phyloP scores from a whole-genome alignment of 2,113 vertebrate species.

The Hippopotamus amphibius region DNA sequence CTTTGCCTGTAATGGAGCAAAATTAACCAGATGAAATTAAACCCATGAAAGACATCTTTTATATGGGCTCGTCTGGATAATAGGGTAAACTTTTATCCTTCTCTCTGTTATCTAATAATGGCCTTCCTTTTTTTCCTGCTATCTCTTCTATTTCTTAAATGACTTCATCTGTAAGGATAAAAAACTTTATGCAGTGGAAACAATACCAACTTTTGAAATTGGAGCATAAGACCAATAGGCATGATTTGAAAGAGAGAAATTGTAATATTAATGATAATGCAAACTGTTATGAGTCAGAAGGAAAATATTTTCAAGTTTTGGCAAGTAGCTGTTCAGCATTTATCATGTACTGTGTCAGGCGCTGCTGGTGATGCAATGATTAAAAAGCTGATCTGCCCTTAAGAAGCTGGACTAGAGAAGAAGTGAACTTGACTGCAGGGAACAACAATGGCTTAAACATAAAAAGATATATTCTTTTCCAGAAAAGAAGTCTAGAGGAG shows the following conservation, averaged over 20 bases:
- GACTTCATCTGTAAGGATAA: neutral
- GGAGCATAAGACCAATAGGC: neutral
- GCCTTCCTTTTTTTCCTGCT: neutral
- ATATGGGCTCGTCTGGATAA: neutral
- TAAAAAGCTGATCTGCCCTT: neutral
- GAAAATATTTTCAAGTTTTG: conserved; percentile 42
- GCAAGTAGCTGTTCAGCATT: conserved; percentile 18
- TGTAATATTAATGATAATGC: conserved; percentile 8
- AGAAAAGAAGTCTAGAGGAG: neutral
- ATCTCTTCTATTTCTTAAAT: neutral
- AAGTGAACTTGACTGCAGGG: neutral
- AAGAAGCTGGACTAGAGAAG: neutral
- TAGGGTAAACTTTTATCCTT: neutral
- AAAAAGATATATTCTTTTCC: neutral
- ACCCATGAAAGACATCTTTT: neutral
- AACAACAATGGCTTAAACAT: neutral
- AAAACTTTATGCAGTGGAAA: neutral
- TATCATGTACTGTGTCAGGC: neutral
- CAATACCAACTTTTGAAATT: neutral
- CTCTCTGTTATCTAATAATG: neutral
- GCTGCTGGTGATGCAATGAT: neutral
- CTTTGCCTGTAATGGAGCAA: neutral
- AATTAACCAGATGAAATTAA: neutral
- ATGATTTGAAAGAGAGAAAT: conserved; percentile 31
- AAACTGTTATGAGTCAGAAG: neutral